Conservation (phyloP, 2,797 vertebrate species). For the Astyanax mexicanus region DNA sequence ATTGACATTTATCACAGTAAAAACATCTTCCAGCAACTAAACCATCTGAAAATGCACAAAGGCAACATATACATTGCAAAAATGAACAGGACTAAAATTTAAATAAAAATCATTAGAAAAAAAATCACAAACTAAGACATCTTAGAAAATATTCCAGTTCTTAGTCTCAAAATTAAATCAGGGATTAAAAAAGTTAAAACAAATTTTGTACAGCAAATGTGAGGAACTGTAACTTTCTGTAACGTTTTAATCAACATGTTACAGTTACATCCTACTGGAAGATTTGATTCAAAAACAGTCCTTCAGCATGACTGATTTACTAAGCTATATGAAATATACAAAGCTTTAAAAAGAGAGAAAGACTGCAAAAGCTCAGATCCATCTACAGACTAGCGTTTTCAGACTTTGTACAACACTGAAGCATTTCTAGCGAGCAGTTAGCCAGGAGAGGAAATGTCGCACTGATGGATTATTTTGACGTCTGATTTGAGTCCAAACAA, state of each 20-base stretch:
- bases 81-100: background rate
- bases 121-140: background rate
- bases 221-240: background rate
- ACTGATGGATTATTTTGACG: background rate
- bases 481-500: background rate
- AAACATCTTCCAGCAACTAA: conserved; percentile 54
- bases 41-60: conserved; percentile 76
- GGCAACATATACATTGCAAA: background rate
- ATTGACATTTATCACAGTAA: conserved; percentile 19
- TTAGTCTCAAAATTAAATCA: background rate
- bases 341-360: background rate
- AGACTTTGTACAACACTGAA: background rate
- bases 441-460: background rate
- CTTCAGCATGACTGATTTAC: conserved; percentile 1
- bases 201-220: conserved; percentile 21
- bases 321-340: background rate
- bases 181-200: background rate
- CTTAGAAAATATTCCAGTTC: conserved; percentile 12
- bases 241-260: background rate
- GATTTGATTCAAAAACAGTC: conserved; percentile 8
- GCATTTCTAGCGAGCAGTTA: background rate
- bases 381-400: background rate
- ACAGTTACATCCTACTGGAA: conserved; percentile 1
- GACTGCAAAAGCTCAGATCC: background rate
- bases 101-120: conserved; percentile 22